These are phyloP conservation scores for Grammomys surdaster DNA, from an alignment of 2,113 vertebrate genomes.

Conservation along the genomic window DNA sequence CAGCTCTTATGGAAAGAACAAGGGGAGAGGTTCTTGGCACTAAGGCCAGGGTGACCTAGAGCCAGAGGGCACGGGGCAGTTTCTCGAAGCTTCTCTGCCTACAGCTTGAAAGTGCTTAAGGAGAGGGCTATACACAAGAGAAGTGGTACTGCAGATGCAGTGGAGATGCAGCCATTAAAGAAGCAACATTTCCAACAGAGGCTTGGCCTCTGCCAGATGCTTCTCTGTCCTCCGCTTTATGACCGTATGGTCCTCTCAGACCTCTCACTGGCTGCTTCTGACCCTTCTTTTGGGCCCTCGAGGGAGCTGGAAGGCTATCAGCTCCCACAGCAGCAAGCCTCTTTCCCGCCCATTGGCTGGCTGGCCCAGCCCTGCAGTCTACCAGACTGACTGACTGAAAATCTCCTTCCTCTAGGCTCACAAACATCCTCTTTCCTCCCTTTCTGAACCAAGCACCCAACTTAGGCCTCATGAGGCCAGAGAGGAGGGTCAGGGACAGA, in stretches of 20 bases:
- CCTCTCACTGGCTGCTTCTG: background rate
- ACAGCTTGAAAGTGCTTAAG: background rate
- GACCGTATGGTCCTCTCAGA: fast-evolving
- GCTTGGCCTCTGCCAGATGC: fast-evolving
- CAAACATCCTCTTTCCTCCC: background rate
- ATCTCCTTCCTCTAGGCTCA: background rate
- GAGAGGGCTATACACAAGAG: fast-evolving
- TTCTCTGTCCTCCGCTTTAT: background rate
- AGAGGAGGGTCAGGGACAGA: background rate
- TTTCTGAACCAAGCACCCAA: background rate
- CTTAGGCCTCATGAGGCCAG: background rate
- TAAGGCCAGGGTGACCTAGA: background rate
- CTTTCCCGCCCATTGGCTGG: too few relatives aligned
- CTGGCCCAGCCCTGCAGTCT: background rate
- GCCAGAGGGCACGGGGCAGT: background rate
- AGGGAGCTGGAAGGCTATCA: too few relatives aligned
- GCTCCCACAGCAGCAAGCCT: fast-evolving
- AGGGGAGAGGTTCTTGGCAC: background rate
- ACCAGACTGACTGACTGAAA: background rate
- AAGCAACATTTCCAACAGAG: fast-evolving
- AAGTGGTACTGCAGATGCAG: background rate
- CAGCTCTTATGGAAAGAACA: background rate
- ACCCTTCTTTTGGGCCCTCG: background rate
- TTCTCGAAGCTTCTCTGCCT: too few relatives aligned
- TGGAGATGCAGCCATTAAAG: background rate